Evolutionary conservation across 2,888 invertebrate genomes (phyloP).

Genomic region (Metopia argyrocephala): DNA sequence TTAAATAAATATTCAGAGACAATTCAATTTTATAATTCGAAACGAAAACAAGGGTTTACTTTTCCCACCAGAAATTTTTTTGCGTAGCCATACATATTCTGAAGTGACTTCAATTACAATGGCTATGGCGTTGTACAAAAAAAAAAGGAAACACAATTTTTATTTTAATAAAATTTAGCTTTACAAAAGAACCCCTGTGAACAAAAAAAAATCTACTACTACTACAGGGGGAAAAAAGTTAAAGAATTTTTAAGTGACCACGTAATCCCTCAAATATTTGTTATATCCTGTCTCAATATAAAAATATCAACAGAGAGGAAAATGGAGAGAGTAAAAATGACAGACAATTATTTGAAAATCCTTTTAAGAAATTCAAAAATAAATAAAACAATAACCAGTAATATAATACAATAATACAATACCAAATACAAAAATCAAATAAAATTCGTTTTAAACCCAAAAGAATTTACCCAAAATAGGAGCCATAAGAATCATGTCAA

Average conservation of each 20-base stretch:
- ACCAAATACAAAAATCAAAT: neutral
- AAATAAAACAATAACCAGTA: neutral
- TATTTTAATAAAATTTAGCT: neutral
- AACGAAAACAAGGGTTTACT: neutral
- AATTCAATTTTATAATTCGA: neutral
- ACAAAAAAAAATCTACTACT: neutral
- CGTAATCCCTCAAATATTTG: conserved; percentile 52
- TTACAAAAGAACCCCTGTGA: neutral
- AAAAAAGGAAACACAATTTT: neutral
- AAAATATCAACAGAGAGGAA: neutral
- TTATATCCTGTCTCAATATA: neutral
- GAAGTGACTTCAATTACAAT: neutral
- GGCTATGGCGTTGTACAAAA: neutral
- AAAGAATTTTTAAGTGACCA: conserved; percentile 45
- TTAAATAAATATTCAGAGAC: neutral
- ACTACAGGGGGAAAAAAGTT: neutral
- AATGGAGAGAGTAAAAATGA: neutral
- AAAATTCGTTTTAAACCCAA: neutral
- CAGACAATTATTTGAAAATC: conserved; percentile 19
- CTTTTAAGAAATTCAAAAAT: neutral
- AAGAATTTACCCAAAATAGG: neutral
- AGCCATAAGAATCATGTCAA: neutral
- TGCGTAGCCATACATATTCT: neutral
- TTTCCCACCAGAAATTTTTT: neutral
- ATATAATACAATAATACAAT: no score